Base-by-base conservation (phyloP, 2,888 invertebrate genomes). In the Ptilodon capucinus region DNA sequence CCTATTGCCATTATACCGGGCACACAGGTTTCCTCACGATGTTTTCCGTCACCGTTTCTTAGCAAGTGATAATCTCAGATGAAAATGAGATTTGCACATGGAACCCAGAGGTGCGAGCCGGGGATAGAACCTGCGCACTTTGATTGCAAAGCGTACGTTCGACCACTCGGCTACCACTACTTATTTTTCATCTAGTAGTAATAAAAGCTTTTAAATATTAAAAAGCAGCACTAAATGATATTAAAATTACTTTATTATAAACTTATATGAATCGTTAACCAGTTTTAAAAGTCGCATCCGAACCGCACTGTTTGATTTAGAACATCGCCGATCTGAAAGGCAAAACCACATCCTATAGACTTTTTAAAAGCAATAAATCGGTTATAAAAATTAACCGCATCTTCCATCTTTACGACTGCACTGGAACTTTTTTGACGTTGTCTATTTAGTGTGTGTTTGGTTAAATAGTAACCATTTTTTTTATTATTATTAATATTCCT, bases 401-500 rank as follows among this genome's bases (percentile, higher is more conserved):
- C 84, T 87, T 76, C 50, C 38, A 4, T 53, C 60, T 66, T 80
- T 68, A 75, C 64, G 68, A 67, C 59, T 61, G 56, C 48, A 56
- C 49, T 44, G 62, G 54, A 48, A 59, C 51, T 68, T 76, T n/a
- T 75, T 76, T 71, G 72, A 73, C 76, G 73, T 71, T 79, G 60
- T 71, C 79, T 80, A 79, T 82, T 84, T 79, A 82, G 76, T 79
- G 63, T 64, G 64, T 71, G 73, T 80, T 76, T 74, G 76, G 83
- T 85, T 81, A 82, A 84, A 84, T 83, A 80, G 81, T 79, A 73
- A 71, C 64, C 74, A 66, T 76, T 74, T 81, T 83, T 83, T 80
- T n/a, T n/a, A n/a, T n/a, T n/a, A n/a, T n/a, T 81, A 85, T 88
- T 87, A 82, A 88, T 88, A 84, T 72, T 76, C 81, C 72, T 74